Percentiles rank a stretch among this genome's conserved stretches.
phyloP scores from a whole-genome alignment of 1,140 invertebrate species.

The Lordiphosa stackelbergi region DNA sequence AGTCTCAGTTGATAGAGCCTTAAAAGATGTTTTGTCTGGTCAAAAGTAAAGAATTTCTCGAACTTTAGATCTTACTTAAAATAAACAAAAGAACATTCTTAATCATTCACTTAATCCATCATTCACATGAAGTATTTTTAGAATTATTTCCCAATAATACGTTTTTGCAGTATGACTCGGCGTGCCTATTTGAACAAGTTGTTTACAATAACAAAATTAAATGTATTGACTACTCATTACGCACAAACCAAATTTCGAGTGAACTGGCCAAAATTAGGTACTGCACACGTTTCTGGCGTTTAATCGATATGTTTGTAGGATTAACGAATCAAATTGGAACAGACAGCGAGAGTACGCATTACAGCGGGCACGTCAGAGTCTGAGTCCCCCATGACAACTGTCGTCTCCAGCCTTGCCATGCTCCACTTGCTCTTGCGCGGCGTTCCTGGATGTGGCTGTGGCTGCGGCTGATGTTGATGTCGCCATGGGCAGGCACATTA shows the following conservation, averaged over 20 bases:
- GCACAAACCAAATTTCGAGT: slow-evolving; percentile 16
- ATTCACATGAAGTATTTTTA: slow-evolving; percentile 21
- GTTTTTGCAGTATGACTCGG: slow-evolving; percentile 20
- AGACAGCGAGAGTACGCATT: not conserved
- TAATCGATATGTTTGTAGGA: slow-evolving; percentile 1
- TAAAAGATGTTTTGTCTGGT: no score
- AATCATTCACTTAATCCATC: not conserved
- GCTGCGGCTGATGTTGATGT: slow-evolving; percentile 33
- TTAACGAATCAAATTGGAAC: not conserved
- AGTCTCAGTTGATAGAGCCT: no score
- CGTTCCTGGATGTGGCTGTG: not conserved
- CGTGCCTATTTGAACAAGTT: slow-evolving; percentile 21
- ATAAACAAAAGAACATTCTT: not conserved
- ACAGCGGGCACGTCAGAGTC: slow-evolving; percentile 3
- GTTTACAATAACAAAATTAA: slow-evolving; percentile 33
- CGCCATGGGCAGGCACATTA: slow-evolving; percentile 42
- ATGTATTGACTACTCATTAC: slow-evolving; percentile 28
- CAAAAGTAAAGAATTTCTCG: no score
- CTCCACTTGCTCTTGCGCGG: slow-evolving; percentile 66
- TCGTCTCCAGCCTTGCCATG: slow-evolving; percentile 37
- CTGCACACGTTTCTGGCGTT: slow-evolving; percentile 10
- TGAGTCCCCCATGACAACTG: slow-evolving; percentile 33
- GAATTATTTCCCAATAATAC: slow-evolving; percentile 16
- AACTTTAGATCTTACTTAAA: no score
- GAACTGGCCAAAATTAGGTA: slow-evolving; percentile 15